Conservation (phyloP, 2,797 vertebrate genomes). For the Liparis tanakae region DNA sequence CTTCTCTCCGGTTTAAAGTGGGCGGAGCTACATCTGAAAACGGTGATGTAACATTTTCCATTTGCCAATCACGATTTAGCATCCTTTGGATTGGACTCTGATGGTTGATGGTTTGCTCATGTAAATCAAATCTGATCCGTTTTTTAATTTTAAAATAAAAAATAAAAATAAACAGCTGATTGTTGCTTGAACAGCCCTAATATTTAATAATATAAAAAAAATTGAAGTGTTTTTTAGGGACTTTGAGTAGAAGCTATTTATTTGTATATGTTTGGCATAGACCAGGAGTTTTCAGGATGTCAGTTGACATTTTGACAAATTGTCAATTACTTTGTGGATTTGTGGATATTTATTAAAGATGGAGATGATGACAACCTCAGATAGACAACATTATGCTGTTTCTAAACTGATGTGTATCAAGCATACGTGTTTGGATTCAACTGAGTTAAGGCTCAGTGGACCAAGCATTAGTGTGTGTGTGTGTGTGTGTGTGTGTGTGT, state of each 20-base stretch:
- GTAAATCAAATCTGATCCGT: neutral
- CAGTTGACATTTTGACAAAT: neutral
- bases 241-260: neutral
- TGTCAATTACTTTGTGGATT: neutral
- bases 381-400: neutral
- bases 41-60: neutral
- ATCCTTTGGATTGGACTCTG: neutral
- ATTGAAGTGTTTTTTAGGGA: no score
- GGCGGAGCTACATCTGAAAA: neutral
- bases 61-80: no score
- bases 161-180: neutral
- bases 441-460: neutral
- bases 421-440: neutral
- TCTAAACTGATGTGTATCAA: neutral
- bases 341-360: neutral
- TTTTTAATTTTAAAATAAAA: neutral
- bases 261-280: neutral
- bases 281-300: neutral
- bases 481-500: neutral
- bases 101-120: neutral
- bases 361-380: neutral
- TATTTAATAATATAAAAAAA: neutral
- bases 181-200: neutral
- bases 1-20: neutral
- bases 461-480: neutral